Evolutionary conservation across 2,113 vertebrate genomes (phyloP).

Genomic region (Furnarius figulus): DNA sequence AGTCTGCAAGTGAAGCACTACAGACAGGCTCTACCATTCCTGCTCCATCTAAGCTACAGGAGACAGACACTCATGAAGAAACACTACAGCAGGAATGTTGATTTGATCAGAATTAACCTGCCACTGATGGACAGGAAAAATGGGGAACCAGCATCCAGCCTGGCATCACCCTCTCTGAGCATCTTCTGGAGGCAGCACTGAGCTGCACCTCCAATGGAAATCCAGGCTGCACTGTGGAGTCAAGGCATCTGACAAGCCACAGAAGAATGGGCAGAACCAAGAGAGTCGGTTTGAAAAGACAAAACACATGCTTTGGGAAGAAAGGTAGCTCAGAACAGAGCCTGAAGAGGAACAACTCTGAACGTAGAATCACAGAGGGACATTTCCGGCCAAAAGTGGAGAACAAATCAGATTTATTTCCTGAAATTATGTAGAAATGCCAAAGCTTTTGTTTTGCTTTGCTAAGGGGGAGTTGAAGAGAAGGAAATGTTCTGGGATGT

Average conservation of each 20-base stretch:
- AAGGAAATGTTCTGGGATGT: not conserved
- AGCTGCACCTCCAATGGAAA: not conserved
- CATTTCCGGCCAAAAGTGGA: not conserved
- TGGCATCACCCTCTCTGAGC: not conserved
- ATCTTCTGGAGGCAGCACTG: not conserved
- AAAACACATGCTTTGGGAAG: not conserved
- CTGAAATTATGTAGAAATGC: not conserved
- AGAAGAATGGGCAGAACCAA: not conserved
- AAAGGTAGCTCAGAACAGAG: not conserved
- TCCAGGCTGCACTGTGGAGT: not conserved
- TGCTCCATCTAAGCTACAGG: not conserved
- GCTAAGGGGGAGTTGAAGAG: not conserved
- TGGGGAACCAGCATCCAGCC: not conserved
- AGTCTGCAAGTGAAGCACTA: not conserved
- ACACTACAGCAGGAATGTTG: not conserved
- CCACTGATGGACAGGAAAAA: not conserved
- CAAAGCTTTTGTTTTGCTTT: conserved; percentile 2
- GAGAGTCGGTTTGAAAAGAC: not conserved
- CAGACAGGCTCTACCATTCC: not conserved
- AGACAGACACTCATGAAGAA: not conserved
- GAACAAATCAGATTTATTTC: not conserved
- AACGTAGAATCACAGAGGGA: not conserved
- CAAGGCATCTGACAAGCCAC: not conserved
- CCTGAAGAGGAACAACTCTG: not conserved
- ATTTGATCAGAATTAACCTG: not conserved